Evolutionary conservation across 2,113 vertebrate species (phyloP), one percentile per base, ranked within the genome.

Genomic region (Perognathus longimembris): DNA sequence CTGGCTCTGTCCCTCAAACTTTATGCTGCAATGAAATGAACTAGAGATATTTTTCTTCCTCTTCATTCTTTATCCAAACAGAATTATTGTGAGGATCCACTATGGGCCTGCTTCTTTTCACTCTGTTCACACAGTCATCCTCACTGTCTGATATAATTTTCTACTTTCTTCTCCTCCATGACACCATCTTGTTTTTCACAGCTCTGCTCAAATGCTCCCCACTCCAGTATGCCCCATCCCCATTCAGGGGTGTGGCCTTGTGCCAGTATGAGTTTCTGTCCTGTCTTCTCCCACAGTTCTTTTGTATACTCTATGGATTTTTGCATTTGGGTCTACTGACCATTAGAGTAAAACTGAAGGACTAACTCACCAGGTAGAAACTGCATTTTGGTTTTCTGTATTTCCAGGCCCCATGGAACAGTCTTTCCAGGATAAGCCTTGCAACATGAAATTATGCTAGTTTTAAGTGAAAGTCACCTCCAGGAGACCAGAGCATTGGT

Each of bases 181-280:
- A 12, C 20, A 6, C 21, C 61, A 34, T 40, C 38, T 61, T 70
- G 54, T n/a, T 71, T 50, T 70, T 89, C 70, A 79, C n/a, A 57
- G n/a, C 18, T 71, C 30, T 50, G 40, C 22, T 73, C 26, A 59
- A 34, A 3, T 7, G 11, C 6, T 8, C 32, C 30, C 20, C 6
- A 5, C 5, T 26, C 36, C 54, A 36, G 9, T 2, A 2, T 6
- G 20, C 21, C 26, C 61, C 15, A n/a, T 24, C 21, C 38, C 61
- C 15, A n/a, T 24, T 26, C 10, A 2, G 17, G 17, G 14, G 4
- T 21, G 42, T 70, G 36, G 67, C 20, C 6, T 67, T 18, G 7
- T 18, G 28, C 22, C 10, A 7, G 7, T 6, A 26, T 2, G 9
- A 57, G 22, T 28, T 4, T 54, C 21, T 12, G 14, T 6, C 0